Evolutionary conservation across 2,797 vertebrate species (phyloP), one percentile per base, ranked within the genome.

Genomic region (Manis crassicaudata): DNA sequence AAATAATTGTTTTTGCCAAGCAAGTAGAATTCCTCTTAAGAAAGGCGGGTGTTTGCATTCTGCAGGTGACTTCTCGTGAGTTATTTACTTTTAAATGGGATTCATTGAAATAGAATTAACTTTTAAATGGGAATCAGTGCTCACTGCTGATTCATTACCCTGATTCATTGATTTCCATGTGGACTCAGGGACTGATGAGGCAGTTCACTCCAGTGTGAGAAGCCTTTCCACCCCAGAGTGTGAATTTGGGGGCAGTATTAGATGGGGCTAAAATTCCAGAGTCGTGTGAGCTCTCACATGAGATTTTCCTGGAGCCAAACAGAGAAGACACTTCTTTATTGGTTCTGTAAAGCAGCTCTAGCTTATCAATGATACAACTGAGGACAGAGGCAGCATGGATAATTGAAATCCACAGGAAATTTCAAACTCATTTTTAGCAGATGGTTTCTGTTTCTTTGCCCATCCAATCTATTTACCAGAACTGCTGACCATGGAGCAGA

Each of bases 371-470:
- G 92, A 56, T 46, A 58, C 90, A 75, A 93, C 18, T 23, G 85
- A 90, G 79, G 54, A 43, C 32, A 83, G 88, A 85, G 88, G 73
- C 92, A 60, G 35, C 54, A 27, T 85, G 73, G 84, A 50, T 97
- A 88, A 97, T 86, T 95, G 94, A 93, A 97, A 97, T 93, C 96
- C 88, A 81, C 88, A 97, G 92, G 92, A 96, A 93, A 92, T 88
- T 94, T 92, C 93, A 83, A 93, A 85, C 50, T 94, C 90, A 88
- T 97, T 94, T 96, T 93, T 93, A 94, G 93, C 85, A 94, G 95
- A 86, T 92, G 84, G 83, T 90, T 96, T 94, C 85, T 95, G 52
- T 93, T 94, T 90, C 37, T 23, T 88, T 91, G 72, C 63, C 88
- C 87, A 79, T 96, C 90, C 88, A 90, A 85, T 94, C 67, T 94